phyloP scores from a whole-genome alignment of 2,888 invertebrate species.

The Troides helena region DNA sequence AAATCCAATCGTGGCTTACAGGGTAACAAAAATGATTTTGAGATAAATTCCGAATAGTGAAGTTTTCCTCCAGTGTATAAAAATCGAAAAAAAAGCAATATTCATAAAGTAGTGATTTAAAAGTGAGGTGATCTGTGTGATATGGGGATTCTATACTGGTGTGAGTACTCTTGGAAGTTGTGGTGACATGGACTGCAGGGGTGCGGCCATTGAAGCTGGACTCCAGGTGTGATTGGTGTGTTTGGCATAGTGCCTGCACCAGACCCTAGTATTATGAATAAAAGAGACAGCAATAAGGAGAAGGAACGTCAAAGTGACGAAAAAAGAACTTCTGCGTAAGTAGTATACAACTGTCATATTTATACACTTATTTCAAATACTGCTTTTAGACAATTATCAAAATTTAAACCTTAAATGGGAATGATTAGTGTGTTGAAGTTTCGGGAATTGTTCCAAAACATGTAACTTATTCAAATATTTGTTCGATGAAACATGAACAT shows the following conservation, averaged over 20 bases:
- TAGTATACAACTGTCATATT: constrained; percentile 39
- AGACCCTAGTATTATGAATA: constrained; percentile 76
- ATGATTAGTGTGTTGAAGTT: too few species aligned
- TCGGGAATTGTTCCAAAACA: too few species aligned
- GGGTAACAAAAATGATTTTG: constrained; percentile 77
- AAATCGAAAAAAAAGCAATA: constrained; percentile 61
- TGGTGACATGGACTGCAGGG: constrained; percentile 75
- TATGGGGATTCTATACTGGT: constrained; percentile 61
- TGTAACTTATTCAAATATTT: too few species aligned
- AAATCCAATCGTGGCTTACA: constrained; percentile 56
- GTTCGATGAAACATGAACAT: too few species aligned
- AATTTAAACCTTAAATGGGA: too few species aligned
- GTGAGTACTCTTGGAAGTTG: constrained; percentile 54
- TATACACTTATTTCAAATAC: not conserved
- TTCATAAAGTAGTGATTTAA: constrained; percentile 51
- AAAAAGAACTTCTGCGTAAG: constrained; percentile 78
- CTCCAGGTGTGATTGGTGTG: constrained; percentile 73
- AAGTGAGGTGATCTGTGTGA: constrained; percentile 54
- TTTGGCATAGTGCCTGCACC: constrained; percentile 72
- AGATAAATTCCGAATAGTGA: constrained; percentile 75
- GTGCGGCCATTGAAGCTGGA: constrained; percentile 67
- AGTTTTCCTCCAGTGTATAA: constrained; percentile 56
- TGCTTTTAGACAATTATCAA: not conserved
- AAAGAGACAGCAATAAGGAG: constrained; percentile 75
- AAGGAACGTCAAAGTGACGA: constrained; percentile 79